Percentiles rank a stretch among this genome's conserved stretches.
phyloP scores from a whole-genome alignment of 1,140 invertebrate species.

The Chrysopa pallens region DNA sequence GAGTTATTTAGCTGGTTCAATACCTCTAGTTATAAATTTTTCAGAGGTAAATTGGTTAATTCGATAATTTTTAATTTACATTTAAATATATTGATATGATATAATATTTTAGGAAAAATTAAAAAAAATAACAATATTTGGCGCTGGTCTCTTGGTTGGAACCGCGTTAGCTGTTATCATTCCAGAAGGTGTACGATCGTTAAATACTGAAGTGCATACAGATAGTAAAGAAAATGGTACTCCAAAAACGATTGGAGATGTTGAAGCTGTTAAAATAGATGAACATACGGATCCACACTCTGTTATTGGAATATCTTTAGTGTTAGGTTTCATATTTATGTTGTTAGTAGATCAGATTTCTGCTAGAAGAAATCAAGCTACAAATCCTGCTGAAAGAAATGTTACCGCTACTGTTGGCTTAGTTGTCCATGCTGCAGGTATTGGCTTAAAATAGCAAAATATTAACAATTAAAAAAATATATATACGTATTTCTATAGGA shows the following conservation, averaged over 20 bases:
- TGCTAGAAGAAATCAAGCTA: conserved; percentile 38
- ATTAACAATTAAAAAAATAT: too few relatives aligned
- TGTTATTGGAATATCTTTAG: conserved; percentile 42
- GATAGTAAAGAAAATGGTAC: conserved; percentile 5
- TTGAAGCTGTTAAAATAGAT: not conserved
- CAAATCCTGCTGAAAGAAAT: conserved; percentile 44
- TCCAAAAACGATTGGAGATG: conserved; percentile 1
- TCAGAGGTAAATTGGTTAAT: conserved; percentile 59
- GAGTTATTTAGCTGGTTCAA: conserved; percentile 81
- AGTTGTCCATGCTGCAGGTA: conserved; percentile 88
- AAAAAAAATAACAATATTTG: conserved; percentile 83
- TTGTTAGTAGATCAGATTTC: conserved; percentile 82
- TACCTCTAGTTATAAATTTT: conserved; percentile 81
- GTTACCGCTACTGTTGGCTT: conserved; percentile 88
- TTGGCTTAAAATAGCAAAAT: too few relatives aligned
- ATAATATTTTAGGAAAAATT: conserved; percentile 79
- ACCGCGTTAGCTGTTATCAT: conserved; percentile 96
- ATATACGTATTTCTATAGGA: too few relatives aligned
- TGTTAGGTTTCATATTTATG: conserved; percentile 90
- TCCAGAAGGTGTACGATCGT: conserved; percentile 87
- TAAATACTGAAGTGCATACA: conserved; percentile 31
- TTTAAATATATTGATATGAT: not conserved
- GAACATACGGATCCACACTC: conserved; percentile 28
- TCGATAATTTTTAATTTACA: not conserved
- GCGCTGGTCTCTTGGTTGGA: conserved; percentile 93